Conservation (phyloP, 2,113 vertebrate genomes). For the Pangasianodon gigas region DNA sequence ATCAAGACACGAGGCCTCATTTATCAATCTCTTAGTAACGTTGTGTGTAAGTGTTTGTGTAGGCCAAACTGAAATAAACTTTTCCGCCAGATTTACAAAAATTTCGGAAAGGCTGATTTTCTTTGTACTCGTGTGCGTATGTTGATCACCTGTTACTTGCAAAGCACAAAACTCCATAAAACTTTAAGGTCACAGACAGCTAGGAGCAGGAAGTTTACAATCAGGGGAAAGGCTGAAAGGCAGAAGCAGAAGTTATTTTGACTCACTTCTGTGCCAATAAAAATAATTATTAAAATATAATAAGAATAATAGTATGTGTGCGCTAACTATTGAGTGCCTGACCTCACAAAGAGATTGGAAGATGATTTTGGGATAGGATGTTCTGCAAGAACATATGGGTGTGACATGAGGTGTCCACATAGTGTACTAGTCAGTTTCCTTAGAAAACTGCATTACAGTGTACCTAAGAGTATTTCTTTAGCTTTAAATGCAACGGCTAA, state of each 20-base stretch:
- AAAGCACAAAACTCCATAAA: background rate
- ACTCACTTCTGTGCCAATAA: background rate
- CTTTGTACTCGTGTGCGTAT: background rate
- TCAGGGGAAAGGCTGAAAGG: background rate
- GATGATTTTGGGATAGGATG: background rate
- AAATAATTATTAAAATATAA: background rate
- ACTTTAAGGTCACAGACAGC: background rate
- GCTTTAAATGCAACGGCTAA: background rate
- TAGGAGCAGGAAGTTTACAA: background rate
- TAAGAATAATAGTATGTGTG: background rate
- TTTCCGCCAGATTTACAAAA: background rate
- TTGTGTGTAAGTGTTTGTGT: background rate
- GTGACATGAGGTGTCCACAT: background rate
- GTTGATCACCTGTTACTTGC: background rate
- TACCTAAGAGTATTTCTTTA: background rate
- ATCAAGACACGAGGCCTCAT: background rate
- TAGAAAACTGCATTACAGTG: background rate
- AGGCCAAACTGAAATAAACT: background rate
- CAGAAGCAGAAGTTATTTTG: background rate
- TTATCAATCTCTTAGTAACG: background rate
- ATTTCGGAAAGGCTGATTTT: background rate
- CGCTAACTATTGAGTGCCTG: background rate
- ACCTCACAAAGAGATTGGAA: background rate
- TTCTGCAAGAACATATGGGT: background rate
- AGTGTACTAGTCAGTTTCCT: background rate